These are phyloP conservation scores for Atrina japonica DNA, from an alignment of 2,888 invertebrate genomes.

Conservation along the genomic window DNA sequence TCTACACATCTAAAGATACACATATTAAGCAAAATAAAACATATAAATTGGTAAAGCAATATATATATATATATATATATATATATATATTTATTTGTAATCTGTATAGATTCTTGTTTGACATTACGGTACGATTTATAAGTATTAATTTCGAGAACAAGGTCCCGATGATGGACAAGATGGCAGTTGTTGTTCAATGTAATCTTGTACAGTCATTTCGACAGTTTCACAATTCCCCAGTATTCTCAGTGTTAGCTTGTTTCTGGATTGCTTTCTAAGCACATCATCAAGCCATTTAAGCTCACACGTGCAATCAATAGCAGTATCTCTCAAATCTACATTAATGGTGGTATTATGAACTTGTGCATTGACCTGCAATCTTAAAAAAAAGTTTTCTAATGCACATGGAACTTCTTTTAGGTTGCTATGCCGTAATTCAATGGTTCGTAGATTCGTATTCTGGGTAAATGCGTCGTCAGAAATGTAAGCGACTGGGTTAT, in stretches of 20 bases:
- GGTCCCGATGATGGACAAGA: too few relatives aligned
- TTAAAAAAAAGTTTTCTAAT: slow-evolving; percentile 18
- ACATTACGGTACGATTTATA: too few relatives aligned
- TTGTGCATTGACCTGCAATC: neutral
- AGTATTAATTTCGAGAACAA: too few relatives aligned
- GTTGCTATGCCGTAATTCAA: slow-evolving; percentile 48
- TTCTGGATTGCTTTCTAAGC: neutral
- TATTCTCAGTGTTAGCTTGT: neutral
- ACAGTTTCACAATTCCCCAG: slow-evolving; percentile 16
- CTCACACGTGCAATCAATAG: slow-evolving; percentile 61
- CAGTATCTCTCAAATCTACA: slow-evolving; percentile 37
- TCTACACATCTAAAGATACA: too few relatives aligned
- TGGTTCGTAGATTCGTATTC: slow-evolving; percentile 30
- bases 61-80: too few relatives aligned
- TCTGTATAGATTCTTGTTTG: too few relatives aligned
- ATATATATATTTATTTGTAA: too few relatives aligned
- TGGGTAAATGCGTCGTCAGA: slow-evolving; percentile 57
- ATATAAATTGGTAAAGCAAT: too few relatives aligned
- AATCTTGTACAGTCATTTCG: slow-evolving; percentile 1
- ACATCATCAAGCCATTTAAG: slow-evolving; percentile 51
- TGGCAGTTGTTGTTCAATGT: neutral
- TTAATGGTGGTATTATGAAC: neutral
- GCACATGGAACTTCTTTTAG: slow-evolving; percentile 57
- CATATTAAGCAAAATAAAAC: too few relatives aligned
- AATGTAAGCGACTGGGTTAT: slow-evolving; percentile 58